Percentiles rank a stretch among this genome's conserved stretches.
phyloP scores from a whole-genome alignment of 2,888 invertebrate genomes.

The Hemithea aestivaria region DNA sequence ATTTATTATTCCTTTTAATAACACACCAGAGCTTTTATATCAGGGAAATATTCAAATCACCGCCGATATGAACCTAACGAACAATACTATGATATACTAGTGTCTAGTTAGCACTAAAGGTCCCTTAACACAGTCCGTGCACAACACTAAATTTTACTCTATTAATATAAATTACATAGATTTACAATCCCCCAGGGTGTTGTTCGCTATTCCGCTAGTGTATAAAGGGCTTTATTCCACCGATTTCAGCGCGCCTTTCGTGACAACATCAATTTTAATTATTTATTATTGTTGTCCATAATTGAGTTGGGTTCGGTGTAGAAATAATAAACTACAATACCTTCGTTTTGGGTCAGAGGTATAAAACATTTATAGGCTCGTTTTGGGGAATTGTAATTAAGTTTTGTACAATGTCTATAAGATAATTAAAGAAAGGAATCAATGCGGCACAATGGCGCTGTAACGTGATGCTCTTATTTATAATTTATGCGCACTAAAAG shows the following conservation, averaged over 20 bases:
- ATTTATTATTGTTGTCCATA: constrained; percentile 44
- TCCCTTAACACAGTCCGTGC: constrained; percentile 60
- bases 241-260: constrained; percentile 41
- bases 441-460: too few species aligned
- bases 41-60: constrained; percentile 15
- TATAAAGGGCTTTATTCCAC: constrained; percentile 53
- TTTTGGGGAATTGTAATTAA: too few species aligned
- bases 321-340: constrained; percentile 18
- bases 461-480: too few species aligned
- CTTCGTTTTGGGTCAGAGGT: constrained; percentile 12
- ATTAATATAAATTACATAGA: constrained; percentile 75
- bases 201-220: constrained; percentile 51
- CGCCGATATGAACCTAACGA: not conserved
- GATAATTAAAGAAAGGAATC: too few species aligned
- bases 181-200: constrained; percentile 68
- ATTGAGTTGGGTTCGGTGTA: constrained; percentile 35
- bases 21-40: constrained; percentile 4
- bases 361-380: constrained; percentile 13
- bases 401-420: too few species aligned
- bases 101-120: constrained; percentile 50
- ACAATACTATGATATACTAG: constrained; percentile 52
- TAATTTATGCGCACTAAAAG: too few species aligned
- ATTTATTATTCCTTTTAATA: constrained; percentile 9
- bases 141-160: constrained; percentile 65
- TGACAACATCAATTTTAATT: constrained; percentile 57